phyloP scores from a whole-genome alignment of 2,888 invertebrate genomes.

The Heteromyza rotundicornis region DNA sequence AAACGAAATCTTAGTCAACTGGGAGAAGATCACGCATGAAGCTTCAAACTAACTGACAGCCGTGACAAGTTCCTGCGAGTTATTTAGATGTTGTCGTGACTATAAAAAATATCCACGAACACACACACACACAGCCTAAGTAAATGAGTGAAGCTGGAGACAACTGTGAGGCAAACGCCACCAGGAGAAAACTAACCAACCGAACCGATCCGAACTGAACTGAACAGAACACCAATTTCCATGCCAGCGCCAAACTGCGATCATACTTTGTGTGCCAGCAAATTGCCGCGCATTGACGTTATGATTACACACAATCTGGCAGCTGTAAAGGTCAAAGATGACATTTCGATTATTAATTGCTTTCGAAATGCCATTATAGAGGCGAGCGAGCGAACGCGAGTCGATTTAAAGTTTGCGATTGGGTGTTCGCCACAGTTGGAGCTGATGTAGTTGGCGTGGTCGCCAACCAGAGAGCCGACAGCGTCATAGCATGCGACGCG shows the following conservation, averaged over 20 bases:
- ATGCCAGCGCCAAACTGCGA: background rate
- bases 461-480: background rate
- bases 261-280: background rate
- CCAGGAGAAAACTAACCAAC: background rate
- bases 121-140: background rate
- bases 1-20: no score
- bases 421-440: background rate
- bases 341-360: conserved; percentile 9
- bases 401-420: background rate
- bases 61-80: background rate
- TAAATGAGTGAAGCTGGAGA: background rate
- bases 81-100: background rate
- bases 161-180: background rate
- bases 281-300: background rate
- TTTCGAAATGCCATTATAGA: conserved; percentile 3
- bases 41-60: background rate
- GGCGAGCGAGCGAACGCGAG: background rate
- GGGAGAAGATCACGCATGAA: background rate
- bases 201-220: background rate
- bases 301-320: conserved; percentile 5
- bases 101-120: background rate
- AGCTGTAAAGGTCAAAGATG: conserved; percentile 1
- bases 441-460: background rate
- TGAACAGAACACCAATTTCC: no score
- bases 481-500: background rate